phyloP scores from a whole-genome alignment of 2,113 vertebrate genomes.

The Antidorcas marsupialis region DNA sequence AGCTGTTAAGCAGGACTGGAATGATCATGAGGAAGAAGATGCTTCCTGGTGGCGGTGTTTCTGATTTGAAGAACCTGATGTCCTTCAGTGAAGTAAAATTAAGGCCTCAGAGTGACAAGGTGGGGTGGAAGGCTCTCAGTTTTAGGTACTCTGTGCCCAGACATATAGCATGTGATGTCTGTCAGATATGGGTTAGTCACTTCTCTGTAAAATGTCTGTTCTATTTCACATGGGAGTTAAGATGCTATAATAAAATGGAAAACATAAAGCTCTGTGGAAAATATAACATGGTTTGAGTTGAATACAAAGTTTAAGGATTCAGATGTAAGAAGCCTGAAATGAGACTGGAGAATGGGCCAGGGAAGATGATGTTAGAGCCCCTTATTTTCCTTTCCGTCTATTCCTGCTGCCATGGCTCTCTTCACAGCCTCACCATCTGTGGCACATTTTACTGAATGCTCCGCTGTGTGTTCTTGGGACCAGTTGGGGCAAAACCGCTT shows the following conservation, averaged over 20 bases:
- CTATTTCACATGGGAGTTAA: background rate
- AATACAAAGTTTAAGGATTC: background rate
- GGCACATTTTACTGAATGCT: background rate
- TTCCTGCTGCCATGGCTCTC: background rate
- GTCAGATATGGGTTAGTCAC: background rate
- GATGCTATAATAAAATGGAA: conserved; percentile 43
- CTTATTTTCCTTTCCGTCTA: background rate
- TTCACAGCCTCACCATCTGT: background rate
- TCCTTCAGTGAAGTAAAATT: background rate
- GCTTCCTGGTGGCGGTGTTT: conserved; percentile 44
- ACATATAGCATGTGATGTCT: background rate
- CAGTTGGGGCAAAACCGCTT: background rate
- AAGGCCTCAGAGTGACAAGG: background rate
- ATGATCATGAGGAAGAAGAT: background rate
- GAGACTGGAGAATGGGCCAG: background rate
- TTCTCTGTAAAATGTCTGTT: conserved; percentile 25
- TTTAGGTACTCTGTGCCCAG: background rate
- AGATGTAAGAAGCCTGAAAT: background rate
- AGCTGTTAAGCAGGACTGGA: background rate
- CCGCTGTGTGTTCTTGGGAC: background rate
- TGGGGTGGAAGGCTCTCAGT: background rate
- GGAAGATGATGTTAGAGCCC: background rate
- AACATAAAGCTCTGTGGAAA: background rate
- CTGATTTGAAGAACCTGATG: conserved; percentile 32
- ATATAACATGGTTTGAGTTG: background rate